Percentiles rank a stretch among this genome's conserved stretches.
Conservation (phyloP, 2,113 vertebrate species). For the Rhinolophus ferrumequinum region DNA sequence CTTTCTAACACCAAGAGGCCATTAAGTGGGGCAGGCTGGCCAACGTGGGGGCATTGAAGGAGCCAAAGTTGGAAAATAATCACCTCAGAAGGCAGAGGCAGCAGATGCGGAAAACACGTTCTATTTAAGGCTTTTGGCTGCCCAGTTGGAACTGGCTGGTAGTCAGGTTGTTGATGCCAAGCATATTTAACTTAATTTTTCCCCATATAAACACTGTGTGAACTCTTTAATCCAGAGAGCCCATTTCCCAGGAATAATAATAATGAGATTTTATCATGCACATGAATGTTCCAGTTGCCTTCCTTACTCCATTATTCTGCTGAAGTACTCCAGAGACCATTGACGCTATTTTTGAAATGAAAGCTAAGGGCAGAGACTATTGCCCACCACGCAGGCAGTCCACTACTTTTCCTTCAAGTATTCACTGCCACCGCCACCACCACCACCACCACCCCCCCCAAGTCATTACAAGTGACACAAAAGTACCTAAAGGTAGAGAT, state of each 20-base stretch:
- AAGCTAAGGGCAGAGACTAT: background rate
- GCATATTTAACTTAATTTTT: constrained; percentile 28
- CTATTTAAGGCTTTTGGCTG: background rate
- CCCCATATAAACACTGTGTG: background rate
- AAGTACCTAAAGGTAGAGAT: background rate
- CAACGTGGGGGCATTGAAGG: background rate
- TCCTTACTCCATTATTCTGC: background rate
- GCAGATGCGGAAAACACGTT: background rate
- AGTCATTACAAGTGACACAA: accelerated
- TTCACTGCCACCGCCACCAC: too few relatives aligned
- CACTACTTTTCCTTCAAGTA: background rate
- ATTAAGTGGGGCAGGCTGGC: background rate
- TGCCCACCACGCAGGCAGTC: background rate
- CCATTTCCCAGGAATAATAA: constrained; percentile 3
- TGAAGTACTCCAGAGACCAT: background rate
- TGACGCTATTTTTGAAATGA: background rate
- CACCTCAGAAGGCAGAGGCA: background rate
- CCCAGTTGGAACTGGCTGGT: background rate
- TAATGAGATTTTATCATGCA: background rate
- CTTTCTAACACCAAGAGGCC: background rate
- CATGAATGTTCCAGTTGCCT: background rate
- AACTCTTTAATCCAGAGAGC: background rate
- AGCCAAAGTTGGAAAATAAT: background rate
- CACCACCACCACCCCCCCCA: background rate
- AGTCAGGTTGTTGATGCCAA: background rate